A percentile compares a stretch with the other conserved stretches of the same genome.
Conservation (phyloP, 37 sponge, comb jelly and placozoan species). For the Aphrocallistes beatrix region DNA sequence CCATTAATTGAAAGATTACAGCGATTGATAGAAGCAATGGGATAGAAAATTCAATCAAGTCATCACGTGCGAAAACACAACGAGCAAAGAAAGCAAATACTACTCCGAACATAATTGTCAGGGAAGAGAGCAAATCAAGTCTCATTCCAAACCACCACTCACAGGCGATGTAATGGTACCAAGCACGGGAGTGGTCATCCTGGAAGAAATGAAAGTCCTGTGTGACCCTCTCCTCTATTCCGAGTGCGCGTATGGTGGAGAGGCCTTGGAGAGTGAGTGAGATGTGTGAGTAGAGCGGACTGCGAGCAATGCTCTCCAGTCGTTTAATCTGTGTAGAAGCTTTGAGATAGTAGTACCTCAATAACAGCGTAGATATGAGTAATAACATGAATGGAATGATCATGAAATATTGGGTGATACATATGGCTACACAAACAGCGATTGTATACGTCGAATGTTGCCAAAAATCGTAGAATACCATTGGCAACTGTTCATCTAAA, state of each 20-base stretch:
- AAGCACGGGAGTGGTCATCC: too few species aligned
- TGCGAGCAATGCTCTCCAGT: slow-evolving; percentile 32
- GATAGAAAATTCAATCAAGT: not conserved
- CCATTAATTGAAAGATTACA: slow-evolving; percentile 26
- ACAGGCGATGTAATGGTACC: too few species aligned
- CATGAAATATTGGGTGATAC: not conserved
- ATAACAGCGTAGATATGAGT: not conserved
- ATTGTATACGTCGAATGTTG: slow-evolving; percentile 15
- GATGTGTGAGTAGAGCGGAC: too few species aligned
- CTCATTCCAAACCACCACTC: too few species aligned
- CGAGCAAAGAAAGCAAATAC: too few species aligned
- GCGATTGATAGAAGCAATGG: not conserved
- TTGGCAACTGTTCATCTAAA: slow-evolving; percentile 22
- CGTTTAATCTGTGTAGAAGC: slow-evolving; percentile 38
- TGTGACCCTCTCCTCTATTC: slow-evolving; percentile 22
- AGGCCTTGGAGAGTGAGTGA: too few species aligned
- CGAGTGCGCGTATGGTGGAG: too few species aligned
- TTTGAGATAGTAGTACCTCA: slow-evolving; percentile 25
- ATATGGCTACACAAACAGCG: not conserved
- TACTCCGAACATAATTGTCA: too few species aligned
- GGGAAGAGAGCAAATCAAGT: too few species aligned
- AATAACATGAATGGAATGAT: slow-evolving; percentile 15
- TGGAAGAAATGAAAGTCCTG: too few species aligned
- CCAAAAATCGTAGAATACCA: too few species aligned
- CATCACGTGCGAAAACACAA: too few species aligned